phyloP scores from a whole-genome alignment of 1,140 invertebrate species.

The Drosophila nigromelanica region DNA sequence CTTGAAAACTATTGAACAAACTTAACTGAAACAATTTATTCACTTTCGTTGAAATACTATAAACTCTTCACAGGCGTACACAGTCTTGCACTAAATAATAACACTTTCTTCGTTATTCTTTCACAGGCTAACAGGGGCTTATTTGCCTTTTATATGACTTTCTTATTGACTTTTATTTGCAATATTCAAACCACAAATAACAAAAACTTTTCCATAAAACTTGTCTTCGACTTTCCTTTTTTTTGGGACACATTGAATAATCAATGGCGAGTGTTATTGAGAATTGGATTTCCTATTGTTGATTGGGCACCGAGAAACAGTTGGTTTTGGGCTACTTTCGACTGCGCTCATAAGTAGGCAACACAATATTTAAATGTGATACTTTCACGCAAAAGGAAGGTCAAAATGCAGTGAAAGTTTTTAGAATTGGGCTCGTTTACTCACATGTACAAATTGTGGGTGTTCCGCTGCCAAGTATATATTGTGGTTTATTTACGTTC shows the following conservation, averaged over 20 bases:
- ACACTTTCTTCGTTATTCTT: no score
- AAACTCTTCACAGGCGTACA: no score
- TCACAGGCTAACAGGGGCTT: neutral
- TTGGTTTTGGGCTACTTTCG: conserved; percentile 31
- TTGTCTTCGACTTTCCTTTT: neutral
- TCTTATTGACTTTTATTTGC: neutral
- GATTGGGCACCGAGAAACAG: conserved; percentile 31
- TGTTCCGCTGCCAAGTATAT: conserved; percentile 40
- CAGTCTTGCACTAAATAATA: no score
- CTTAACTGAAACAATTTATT: no score
- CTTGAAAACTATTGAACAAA: no score
- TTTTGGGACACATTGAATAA: conserved; percentile 53
- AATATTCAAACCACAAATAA: conserved; percentile 5
- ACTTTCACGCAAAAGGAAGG: conserved; percentile 40
- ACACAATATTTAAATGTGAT: conserved; percentile 22
- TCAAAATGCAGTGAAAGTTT: conserved; percentile 46
- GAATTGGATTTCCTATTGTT: conserved; percentile 26
- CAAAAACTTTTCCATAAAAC: neutral
- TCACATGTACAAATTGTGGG: conserved; percentile 69
- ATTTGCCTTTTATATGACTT: no score
- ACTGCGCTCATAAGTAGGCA: conserved; percentile 60
- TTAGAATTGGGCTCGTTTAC: conserved; percentile 45
- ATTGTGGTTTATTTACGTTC: conserved; percentile 74
- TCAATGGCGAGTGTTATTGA: conserved; percentile 56
- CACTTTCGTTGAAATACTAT: no score